Conservation (phyloP, 30 jellyfish, hydroid and myxozoan species). For the Hydractinia echinata region DNA sequence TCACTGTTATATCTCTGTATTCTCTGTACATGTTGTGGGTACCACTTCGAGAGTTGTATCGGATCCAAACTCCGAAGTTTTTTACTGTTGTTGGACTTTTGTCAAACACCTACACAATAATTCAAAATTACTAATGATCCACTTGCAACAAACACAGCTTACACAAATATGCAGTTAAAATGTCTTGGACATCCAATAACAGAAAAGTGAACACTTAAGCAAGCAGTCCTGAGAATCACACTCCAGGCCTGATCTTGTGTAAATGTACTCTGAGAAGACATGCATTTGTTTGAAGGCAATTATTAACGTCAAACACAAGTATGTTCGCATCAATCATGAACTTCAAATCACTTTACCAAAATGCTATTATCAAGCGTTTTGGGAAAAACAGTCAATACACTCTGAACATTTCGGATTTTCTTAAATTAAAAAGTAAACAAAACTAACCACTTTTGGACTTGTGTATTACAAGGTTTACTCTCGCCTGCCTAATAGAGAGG, state of each 20-base stretch:
- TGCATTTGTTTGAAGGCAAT: slow-evolving; percentile 5
- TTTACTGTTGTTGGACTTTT: slow-evolving; percentile 75
- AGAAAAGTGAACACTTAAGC: too few species aligned
- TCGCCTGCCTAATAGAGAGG: too few species aligned
- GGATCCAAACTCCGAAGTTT: slow-evolving; percentile 94
- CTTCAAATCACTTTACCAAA: slow-evolving; percentile 2
- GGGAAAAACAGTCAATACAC: not conserved
- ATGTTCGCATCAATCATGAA: slow-evolving; percentile 15
- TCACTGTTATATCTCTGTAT: slow-evolving; percentile 87
- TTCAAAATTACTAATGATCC: not conserved
- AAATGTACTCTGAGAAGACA: too few species aligned
- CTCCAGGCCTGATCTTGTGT: too few species aligned
- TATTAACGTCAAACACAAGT: not conserved
- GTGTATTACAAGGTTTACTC: not conserved
- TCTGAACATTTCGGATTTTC: not conserved
- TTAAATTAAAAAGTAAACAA: not conserved
- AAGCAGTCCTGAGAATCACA: too few species aligned
- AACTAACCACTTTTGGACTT: not conserved
- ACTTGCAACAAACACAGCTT: not conserved
- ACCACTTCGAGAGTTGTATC: slow-evolving; percentile 95
- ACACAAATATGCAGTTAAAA: not conserved
- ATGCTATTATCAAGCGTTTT: not conserved
- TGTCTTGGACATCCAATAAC: too few species aligned
- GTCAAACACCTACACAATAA: slow-evolving; percentile 58
- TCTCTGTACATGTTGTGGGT: slow-evolving; percentile 99